Conservation (phyloP, 2,797 vertebrate genomes). For the Mergus octosetaceus region DNA sequence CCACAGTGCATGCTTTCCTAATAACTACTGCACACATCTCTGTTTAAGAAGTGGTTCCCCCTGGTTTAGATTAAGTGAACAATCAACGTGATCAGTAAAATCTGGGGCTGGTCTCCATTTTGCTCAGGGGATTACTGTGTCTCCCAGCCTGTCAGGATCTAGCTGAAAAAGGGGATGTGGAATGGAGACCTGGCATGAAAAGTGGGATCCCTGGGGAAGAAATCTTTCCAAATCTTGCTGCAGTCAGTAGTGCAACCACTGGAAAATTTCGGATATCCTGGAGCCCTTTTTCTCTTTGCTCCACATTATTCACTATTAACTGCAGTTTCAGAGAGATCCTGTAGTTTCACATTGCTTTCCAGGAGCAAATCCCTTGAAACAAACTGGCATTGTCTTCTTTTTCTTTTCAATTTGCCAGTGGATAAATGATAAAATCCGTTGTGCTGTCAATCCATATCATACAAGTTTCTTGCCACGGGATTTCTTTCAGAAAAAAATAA, state of each 20-base stretch:
- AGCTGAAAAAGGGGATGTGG: background rate
- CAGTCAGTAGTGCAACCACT: background rate
- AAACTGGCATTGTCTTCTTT: background rate
- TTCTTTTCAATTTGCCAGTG: background rate
- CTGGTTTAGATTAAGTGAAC: background rate
- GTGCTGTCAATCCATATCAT: background rate
- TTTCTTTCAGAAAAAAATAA: background rate
- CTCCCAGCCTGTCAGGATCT: background rate
- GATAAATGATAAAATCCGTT: background rate
- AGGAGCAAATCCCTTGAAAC: background rate
- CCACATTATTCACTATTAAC: background rate
- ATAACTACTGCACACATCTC: background rate
- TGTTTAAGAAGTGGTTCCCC: background rate
- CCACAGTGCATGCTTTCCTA: background rate
- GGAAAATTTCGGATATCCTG: background rate
- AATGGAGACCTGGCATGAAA: background rate
- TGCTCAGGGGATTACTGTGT: background rate
- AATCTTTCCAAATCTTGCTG: background rate
- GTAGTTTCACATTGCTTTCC: background rate
- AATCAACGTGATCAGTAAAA: background rate
- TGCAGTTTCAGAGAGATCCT: background rate
- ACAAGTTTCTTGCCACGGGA: background rate
- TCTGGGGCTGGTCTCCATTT: background rate
- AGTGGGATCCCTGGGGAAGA: background rate
- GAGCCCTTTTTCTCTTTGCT: background rate